Evolutionary conservation across 37 sponge, comb jelly and placozoan species (phyloP).

Genomic region (Mnemiopsis leidyi): DNA sequence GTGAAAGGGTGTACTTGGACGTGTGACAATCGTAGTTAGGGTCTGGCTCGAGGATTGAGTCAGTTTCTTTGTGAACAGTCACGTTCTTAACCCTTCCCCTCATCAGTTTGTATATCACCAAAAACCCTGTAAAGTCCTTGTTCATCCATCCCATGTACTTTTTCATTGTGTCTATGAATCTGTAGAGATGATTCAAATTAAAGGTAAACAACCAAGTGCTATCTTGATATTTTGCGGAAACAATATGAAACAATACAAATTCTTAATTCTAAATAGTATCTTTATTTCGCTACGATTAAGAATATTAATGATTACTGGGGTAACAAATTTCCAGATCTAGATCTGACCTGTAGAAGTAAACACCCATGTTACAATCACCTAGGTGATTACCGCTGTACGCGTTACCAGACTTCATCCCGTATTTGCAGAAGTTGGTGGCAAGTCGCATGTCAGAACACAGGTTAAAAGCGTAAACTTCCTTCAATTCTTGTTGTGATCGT

Average conservation of each 20-base stretch:
- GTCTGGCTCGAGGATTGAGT: conserved; percentile 39
- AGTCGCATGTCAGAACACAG: conserved; percentile 21
- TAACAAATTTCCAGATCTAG: not conserved
- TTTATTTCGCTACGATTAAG: not conserved
- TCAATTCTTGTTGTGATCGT: not conserved
- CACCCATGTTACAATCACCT: conserved; percentile 63
- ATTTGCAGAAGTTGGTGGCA: conserved; percentile 8
- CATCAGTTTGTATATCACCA: conserved; percentile 42
- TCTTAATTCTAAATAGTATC: not conserved
- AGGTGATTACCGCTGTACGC: conserved; percentile 22
- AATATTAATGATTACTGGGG: not conserved
- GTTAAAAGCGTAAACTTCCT: conserved; percentile 4
- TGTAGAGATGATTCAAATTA: not conserved
- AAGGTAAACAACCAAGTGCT: too few species aligned
- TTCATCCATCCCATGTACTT: conserved; percentile 16
- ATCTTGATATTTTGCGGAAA: too few species aligned
- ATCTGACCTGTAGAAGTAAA: conserved; percentile 45
- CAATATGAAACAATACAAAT: too few species aligned
- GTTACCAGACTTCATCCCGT: conserved; percentile 31
- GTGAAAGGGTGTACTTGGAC: conserved; percentile 27
- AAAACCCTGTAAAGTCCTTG: conserved; percentile 4
- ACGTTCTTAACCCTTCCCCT: conserved; percentile 47
- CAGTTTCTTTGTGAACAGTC: conserved; percentile 54
- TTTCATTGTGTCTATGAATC: conserved; percentile 44
- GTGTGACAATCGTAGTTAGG: conserved; percentile 59